Base-by-base conservation (phyloP, 2,797 vertebrate genomes). In the Echiichthys vipera region DNA sequence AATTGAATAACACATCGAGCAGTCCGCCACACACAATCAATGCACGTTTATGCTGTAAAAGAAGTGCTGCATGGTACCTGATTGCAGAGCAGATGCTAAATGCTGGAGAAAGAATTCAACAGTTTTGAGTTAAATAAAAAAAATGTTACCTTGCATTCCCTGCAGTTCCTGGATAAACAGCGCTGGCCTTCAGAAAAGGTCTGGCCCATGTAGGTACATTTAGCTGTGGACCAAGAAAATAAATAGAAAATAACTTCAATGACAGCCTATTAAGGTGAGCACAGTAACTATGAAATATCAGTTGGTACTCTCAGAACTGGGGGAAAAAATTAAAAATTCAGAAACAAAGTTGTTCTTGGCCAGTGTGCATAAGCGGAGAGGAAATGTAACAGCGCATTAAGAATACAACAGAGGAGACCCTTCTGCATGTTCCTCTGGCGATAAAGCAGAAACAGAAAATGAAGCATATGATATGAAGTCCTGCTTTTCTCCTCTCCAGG, bases 151-250 rank as follows among this genome's bases (percentile, higher is more conserved):
- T 94, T 95, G 90, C 97, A 98, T 94, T 98, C 96, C 86, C 92
- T 95, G 92, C 97, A 98, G 92, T 90, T 96, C 88, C 93, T 93
- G 62, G 95, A 95, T 86, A 98, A 91, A 54, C 97, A 86, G 29
- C 92, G 91, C 62, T 98, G 96, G 74, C 97, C 96, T 90, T 99
- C 97, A 40, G 96, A 94, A 45, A 98, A 95, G 5, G 94, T 94
- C 87, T 94, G 95, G 39, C 95, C 96, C 94, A 95, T 94, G 84
- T 95, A 97, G 86, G 93, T 95, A 55, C 97, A 99, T 85, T 96
- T 97, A 2, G 96, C 97, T 99, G 93, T 36, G 84, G 92, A 80
- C 10, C n/a, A n/a, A n/a, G n/a, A n/a, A 78, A 49, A 62, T 45
- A 61, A 67, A 72, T 0, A 82, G 3, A 63, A 40, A 42, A 70